Evolutionary conservation across 2,888 invertebrate genomes (phyloP).

Genomic region (Drosophila testacea): DNA sequence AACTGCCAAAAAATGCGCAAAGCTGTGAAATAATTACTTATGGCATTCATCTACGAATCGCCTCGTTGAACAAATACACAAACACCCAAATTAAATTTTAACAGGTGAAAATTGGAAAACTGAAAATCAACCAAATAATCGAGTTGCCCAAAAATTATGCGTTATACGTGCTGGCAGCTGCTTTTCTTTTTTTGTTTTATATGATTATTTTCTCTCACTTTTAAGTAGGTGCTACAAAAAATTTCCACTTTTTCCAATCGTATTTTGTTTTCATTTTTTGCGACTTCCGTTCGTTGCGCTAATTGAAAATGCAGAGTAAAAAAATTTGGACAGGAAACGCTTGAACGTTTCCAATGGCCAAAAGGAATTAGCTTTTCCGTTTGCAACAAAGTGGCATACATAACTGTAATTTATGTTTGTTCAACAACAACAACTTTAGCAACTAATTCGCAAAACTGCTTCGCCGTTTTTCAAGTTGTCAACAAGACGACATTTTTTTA

Average conservation of each 20-base stretch:
- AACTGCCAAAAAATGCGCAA: constrained; percentile 21
- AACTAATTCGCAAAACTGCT: constrained; percentile 12
- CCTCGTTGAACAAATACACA: constrained; percentile 55
- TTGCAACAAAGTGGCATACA: constrained; percentile 42
- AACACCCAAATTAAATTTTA: constrained; percentile 21
- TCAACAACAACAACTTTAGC: constrained; percentile 18
- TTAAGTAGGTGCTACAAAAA: constrained; percentile 54
- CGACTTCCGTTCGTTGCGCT: constrained; percentile 61
- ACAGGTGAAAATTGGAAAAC: constrained; percentile 61
- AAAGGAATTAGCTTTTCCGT: constrained; percentile 77
- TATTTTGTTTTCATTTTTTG: constrained; percentile 13
- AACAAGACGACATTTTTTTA: constrained; percentile 46
- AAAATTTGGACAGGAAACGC: constrained; percentile 54
- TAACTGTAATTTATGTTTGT: constrained; percentile 64
- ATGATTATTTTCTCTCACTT: constrained; percentile 4
- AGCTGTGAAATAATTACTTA: constrained; percentile 59
- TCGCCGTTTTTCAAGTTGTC: constrained; percentile 32
- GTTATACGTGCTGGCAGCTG: constrained; percentile 24
- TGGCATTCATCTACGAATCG: constrained; percentile 39
- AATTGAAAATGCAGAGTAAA: constrained; percentile 59
- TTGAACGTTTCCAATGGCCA: constrained; percentile 36
- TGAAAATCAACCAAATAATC: constrained; percentile 34
- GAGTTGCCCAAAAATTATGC: constrained; percentile 36
- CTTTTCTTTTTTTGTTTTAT: constrained; percentile 17
- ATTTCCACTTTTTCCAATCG: constrained; percentile 50